Base-by-base conservation (phyloP, 2,797 vertebrate genomes). In the Halcyon badia region DNA sequence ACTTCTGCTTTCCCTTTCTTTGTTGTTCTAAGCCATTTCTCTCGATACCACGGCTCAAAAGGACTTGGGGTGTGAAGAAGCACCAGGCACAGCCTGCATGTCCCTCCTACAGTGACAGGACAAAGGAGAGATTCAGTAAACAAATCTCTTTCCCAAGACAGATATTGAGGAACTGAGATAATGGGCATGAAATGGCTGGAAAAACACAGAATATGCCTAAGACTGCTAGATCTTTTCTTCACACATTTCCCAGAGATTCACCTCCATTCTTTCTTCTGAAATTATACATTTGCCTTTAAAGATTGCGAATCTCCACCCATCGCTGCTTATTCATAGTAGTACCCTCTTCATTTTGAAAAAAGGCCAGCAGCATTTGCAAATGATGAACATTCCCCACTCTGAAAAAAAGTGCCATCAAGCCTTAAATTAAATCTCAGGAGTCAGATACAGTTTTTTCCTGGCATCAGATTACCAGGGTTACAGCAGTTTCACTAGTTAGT, bases 321-420 rank as follows among this genome's bases (percentile, higher is more conserved):
- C 39, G 58, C 31, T 91, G 65, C 58, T 69, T 92, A 41, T 75
- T 85, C 20, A 17, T 37, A 62, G 22, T 33, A 51, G 16, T 48
- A 28, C 14, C 9, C 11, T 87, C 14, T 77, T 70, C 13, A 56
- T 75, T 88, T 91, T 91, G 44, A 71, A 95, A 95, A 60, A 56
- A 78, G 18, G 20, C 2, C 21, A 54, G 48, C 22, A 87, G 15
- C 44, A 82, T 9, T 4, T 85, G 39, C 72, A 75, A 83, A 81
- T 42, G 57, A 35, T 66, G 54, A 89, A 39, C 14, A 31, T 65
- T 64, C 44, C 58, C 20, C 39, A 37, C 13, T 12, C 14, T 41
- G 48, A 85, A 85, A 78, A 85, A 66, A 71, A 33, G 8, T 66
- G 12, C 19, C 17, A 9, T 83, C 60, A 68, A 78, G 19, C 26